Conservation (phyloP, 2,797 vertebrate genomes). For the Siniperca obscura region DNA sequence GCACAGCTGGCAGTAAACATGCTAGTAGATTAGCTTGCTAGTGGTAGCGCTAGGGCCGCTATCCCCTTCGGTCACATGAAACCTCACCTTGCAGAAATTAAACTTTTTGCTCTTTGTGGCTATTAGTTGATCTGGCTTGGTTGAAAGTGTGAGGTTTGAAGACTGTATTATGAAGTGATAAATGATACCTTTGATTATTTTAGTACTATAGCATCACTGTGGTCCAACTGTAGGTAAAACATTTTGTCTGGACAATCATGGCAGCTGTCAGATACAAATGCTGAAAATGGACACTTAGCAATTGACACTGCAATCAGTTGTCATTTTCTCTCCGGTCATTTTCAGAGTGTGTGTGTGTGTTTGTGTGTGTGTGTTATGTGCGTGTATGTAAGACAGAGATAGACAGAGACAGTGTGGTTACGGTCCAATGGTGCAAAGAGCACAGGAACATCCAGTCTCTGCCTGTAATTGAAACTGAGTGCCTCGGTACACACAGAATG, state of each 20-base stretch:
- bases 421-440: conserved; percentile 23
- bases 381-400: not conserved
- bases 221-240: not conserved
- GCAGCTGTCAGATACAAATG: conserved; percentile 27
- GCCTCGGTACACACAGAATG: conserved; percentile 7
- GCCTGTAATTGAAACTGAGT: conserved; percentile 17
- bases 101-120: not conserved
- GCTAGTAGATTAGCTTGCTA: not conserved
- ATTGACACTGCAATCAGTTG: not conserved
- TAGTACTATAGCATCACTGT: not conserved
- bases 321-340: conserved; percentile 31
- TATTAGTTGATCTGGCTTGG: not conserved
- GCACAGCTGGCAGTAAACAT: not conserved
- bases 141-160: not conserved
- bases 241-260: conserved; percentile 15
- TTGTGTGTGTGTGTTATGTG: not conserved
- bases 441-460: conserved; percentile 27
- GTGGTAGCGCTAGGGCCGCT: not conserved
- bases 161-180: not conserved
- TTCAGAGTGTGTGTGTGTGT: conserved; percentile 8
- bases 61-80: not conserved
- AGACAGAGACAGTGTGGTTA: conserved; percentile 7
- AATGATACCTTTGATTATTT: conserved; percentile 1
- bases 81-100: not conserved
- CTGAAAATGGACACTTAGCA: conserved; percentile 24